These are phyloP conservation scores for Rotaria macrura DNA, from an alignment of 2,888 invertebrate species.

Conservation along the genomic window DNA sequence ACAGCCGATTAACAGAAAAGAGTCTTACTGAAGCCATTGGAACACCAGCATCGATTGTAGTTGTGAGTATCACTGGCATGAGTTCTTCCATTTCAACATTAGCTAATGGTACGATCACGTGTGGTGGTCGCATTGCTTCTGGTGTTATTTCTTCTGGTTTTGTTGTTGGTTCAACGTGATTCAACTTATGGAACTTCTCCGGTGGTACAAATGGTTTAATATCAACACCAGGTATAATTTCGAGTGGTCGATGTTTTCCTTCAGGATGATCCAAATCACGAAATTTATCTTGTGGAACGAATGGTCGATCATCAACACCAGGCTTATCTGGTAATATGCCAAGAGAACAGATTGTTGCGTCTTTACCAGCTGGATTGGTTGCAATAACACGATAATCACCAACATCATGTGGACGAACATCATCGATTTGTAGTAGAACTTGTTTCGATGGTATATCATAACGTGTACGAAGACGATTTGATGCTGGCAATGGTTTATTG, in stretches of 20 bases:
- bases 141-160: no score
- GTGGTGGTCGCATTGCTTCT: conserved; percentile 7
- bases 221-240: neutral
- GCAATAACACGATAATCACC: conserved; percentile 90
- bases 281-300: no score
- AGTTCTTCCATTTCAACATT: conserved; percentile 23
- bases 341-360: conserved; percentile 49
- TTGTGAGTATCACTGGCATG: conserved; percentile 7
- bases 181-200: conserved; percentile 17
- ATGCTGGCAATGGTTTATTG: no score
- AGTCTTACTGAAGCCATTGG: neutral
- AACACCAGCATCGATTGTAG: conserved; percentile 23
- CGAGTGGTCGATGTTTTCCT: neutral
- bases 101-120: conserved; percentile 20
- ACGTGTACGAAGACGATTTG: no score
- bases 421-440: no score
- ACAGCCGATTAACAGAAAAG: no score
- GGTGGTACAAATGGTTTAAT: neutral
- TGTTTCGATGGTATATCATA: no score
- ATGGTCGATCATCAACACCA: conserved; percentile 54
- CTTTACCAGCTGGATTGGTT: conserved; percentile 82
- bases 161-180: no score
- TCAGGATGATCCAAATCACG: neutral
- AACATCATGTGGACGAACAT: conserved; percentile 59
- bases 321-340: neutral